Base-by-base conservation (phyloP, 1,140 invertebrate genomes). In the Drosophila kanapiae region DNA sequence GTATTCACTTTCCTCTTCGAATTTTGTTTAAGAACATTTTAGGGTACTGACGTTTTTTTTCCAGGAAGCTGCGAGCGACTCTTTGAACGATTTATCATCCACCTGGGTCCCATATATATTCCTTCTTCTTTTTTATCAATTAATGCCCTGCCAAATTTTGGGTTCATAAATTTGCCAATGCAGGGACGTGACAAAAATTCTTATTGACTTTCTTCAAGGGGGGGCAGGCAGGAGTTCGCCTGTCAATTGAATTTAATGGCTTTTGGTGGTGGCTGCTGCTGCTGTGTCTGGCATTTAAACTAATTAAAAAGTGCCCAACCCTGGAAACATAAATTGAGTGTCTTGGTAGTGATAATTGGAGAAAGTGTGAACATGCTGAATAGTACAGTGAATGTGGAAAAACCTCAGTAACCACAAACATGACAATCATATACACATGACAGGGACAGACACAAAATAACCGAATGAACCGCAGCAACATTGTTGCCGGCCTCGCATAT, bases 181-280 rank as follows among this genome's bases (percentile, higher is more conserved):
- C 29, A 37, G 47, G 80, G 67, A 84, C 80, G 80, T 83, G 80
- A 84, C 69, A 65, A 75, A 75, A 83, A 75, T 80, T 58, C 63
- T 65, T 75, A 71, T 80, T 70, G 75, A 79, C 53, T 83, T 78
- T 75, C 48, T 53, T 23, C 3, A 3, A 3, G 23, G 23, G 3
- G 23, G 23, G 58, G n/a, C 13, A 27, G 4, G 9, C 7, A n/a
- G 31, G 13, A 37, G 45, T 16, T 63, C 42, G 27, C n/a, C 61
- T 85, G 74, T 71, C 82, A 86, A 86, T 85, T 82, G 82, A 85
- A 86, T 86, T 78, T 75, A 85, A 85, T 78, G 78, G 65, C 62
- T 77, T 72, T 72, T 18, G 38, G 35, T 16, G 68, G 69, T 13
- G 54, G 56, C 47, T 49, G 61, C 31, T 65, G 51, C 51, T 56